Conservation (phyloP, 2,888 invertebrate genomes). For the Pedicia rivosa region DNA sequence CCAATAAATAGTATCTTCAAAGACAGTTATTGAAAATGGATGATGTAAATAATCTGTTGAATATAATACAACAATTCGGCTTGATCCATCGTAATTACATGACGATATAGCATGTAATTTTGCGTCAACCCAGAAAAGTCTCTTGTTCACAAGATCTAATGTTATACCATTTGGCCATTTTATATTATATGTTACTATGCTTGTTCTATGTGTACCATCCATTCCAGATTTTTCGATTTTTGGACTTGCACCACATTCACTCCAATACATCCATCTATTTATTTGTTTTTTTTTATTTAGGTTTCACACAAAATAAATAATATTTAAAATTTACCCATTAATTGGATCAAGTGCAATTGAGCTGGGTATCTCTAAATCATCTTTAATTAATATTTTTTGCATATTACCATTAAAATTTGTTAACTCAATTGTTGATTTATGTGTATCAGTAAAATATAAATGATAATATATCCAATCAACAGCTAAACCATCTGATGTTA, state of each 20-base stretch:
- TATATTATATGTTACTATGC: conserved; percentile 72
- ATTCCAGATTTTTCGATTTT: conserved; percentile 92
- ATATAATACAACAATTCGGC: conserved; percentile 59
- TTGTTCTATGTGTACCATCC: conserved; percentile 83
- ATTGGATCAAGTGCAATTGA: conserved; percentile 88
- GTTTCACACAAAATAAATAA: no score
- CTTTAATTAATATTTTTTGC: conserved; percentile 73
- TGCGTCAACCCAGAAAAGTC: conserved; percentile 94
- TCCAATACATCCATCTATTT: conserved; percentile 87
- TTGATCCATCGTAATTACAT: conserved; percentile 73
- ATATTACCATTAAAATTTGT: conserved; percentile 86
- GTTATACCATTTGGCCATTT: conserved; percentile 96
- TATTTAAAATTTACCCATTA: conserved; percentile 44
- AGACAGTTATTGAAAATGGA: conserved; percentile 94
- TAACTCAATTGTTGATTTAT: conserved; percentile 80
- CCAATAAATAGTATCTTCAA: conserved; percentile 96
- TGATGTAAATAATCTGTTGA: conserved; percentile 68
- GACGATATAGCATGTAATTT: conserved; percentile 82
- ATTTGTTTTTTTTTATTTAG: conserved; percentile 17
- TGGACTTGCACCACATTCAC: conserved; percentile 88
- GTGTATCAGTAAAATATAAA: conserved; percentile 94
- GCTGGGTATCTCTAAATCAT: conserved; percentile 80
- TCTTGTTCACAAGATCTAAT: conserved; percentile 73
- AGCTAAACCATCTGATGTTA: conserved; percentile 88
- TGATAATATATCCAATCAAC: conserved; percentile 99